Evolutionary conservation across 2,113 vertebrate species (phyloP), one percentile per base, ranked within the genome.

Genomic region (Candoia aspera): DNA sequence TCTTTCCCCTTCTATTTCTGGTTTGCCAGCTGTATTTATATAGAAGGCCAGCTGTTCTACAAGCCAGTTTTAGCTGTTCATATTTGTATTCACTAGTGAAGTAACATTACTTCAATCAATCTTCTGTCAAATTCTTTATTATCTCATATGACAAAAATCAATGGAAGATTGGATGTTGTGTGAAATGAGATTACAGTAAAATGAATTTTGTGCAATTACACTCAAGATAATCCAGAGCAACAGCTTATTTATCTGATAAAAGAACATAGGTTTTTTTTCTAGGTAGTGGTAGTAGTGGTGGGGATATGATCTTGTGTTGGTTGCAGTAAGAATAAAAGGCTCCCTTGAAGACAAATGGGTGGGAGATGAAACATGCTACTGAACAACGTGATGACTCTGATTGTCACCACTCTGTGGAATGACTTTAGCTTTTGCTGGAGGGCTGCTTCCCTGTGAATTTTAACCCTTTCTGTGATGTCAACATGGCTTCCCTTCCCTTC

Each of bases 141-240:
- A 88, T 55, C 86, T 88, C 42, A 33, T 26, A 84, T 54, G 91
- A 89, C 0, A 86, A 88, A 85, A 84, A 85, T 86, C 59, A 53
- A 62, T 85, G 49, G 57, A 83, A 49, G 19, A 92, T 84, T 79
- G 84, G 94, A 60, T n/a, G 2, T 53, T 84, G 33, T 49, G 93
- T 57, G 84, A 94, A 93, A 91, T 57, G 54, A 90, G 84, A 88
- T 92, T 93, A 11, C 84, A 91, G 68, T 59, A 24, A 88, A 87
- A 95, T 94, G 53, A 83, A 93, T 96, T 87, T 94, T 95, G 62
- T 86, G 92, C 87, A 93, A 54, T 91, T 89, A 88, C 29, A 88
- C 55, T 89, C 92, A 94, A 93, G 91, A 94, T 96, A 96, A 95
- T 94, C 73, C 55, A 90, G 83, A 88, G 88, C 92, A 91, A 85